A percentile compares a stretch with the other conserved stretches of the same genome.
phyloP scores from a whole-genome alignment of 2,113 vertebrate genomes.

The Mustelus asterias region DNA sequence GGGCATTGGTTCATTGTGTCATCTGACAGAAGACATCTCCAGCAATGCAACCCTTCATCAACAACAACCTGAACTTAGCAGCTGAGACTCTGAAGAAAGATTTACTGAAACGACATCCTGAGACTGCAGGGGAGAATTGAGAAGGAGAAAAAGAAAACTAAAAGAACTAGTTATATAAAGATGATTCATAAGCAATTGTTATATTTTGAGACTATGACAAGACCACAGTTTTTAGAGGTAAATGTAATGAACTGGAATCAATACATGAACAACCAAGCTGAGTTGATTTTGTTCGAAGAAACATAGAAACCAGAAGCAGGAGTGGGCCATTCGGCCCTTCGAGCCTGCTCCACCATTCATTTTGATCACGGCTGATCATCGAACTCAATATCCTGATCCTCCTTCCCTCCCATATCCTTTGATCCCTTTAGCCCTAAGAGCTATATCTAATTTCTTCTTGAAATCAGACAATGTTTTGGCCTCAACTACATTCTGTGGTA shows the following conservation, averaged over 20 bases:
- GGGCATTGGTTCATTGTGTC: not conserved
- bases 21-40: not conserved
- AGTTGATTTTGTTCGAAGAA: not conserved
- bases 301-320: too few species aligned
- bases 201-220: not conserved
- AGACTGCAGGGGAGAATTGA: not conserved
- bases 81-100: not conserved
- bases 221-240: not conserved
- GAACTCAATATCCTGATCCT: too few species aligned
- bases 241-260: not conserved
- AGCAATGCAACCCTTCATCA: not conserved
- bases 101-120: not conserved
- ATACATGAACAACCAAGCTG: not conserved
- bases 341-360: too few species aligned
- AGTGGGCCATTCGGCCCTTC: too few species aligned
- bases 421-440: too few species aligned
- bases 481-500: too few species aligned
- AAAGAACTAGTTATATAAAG: not conserved
- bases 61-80: not conserved
- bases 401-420: too few species aligned
- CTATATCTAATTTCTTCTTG: too few species aligned
- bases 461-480: too few species aligned
- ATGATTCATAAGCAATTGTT: not conserved
- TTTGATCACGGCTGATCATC: too few species aligned
- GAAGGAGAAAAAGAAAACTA: not conserved